Evolutionary conservation across 2,888 invertebrate species (phyloP), one percentile per base, ranked within the genome.

Genomic region (Cancer borealis): DNA sequence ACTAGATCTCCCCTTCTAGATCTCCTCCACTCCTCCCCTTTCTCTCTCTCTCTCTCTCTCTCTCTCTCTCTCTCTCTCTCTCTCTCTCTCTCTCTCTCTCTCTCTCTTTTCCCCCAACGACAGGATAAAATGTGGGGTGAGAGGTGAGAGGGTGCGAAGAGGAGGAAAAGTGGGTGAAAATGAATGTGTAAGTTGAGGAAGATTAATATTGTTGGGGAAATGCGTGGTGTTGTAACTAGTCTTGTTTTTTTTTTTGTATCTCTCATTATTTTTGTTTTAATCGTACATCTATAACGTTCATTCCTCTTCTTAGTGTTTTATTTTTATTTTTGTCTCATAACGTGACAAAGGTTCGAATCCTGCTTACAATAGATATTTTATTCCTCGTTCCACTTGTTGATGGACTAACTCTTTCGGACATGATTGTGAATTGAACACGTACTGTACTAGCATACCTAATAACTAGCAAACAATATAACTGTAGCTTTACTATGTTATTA

Each of bases 11-110:
- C 88, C 88, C 14, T 45, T 17, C 88, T 45, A 21, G 8, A 17
- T 47, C 88, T 46, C 88, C 10, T 47, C 47, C 88, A 8, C 88
- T 21, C 21, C n/a, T 26, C 3, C n/a, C n/a, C n/a, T n/a, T n/a
- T n/a, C n/a, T n/a, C n/a, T n/a, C n/a, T 87, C 87, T 45, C 46
- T 46, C 88, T 46, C 88, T 46, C 46, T 46, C 46, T 88, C 88
- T 88, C 46, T 88, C 88, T 88, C 46, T 10, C 47, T n/a, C 45
- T 88, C 88, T 47, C 88, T 47, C 47, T 88, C 88, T 47, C 47
- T 45, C 88, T 88, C 90, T 90, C 30, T 49, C 30, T 90, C 90
- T 49, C 54, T 54, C 49, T 54, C n/a, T 30, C 89, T n/a, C 89
- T 89, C 46, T 89, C 49, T 30, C 90, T 54, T 54, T 54, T 54